These are phyloP conservation scores for Ectemnius cavifrons DNA, from an alignment of 2,888 invertebrate genomes.

Conservation along the genomic window DNA sequence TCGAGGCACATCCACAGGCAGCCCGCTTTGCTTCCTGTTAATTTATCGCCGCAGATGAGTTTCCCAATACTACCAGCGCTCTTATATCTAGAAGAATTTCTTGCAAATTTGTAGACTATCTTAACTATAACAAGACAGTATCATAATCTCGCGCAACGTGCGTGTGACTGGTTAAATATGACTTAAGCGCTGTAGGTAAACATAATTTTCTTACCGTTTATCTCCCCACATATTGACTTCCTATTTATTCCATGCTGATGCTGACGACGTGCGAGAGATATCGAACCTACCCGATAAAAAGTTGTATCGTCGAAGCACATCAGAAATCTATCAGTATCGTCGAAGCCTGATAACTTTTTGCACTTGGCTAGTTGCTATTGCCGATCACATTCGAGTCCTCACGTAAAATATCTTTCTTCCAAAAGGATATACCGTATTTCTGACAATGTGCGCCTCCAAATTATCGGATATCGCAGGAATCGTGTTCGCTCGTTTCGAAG, in stretches of 20 bases:
- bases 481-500: slow-evolving; percentile 11
- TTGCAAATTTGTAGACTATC: background rate
- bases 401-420: slow-evolving; percentile 4
- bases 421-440: background rate
- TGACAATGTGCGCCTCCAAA: too few species aligned
- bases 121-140: slow-evolving; percentile 5
- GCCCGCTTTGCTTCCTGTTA: background rate
- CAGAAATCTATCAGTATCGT: slow-evolving; percentile 66
- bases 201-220: slow-evolving; percentile 59
- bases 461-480: too few species aligned
- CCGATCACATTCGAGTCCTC: slow-evolving; percentile 36
- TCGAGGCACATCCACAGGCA: background rate
- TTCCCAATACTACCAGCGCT: background rate
- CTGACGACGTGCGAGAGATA: slow-evolving; percentile 48
- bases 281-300: slow-evolving; percentile 57
- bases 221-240: slow-evolving; percentile 36
- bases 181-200: slow-evolving; percentile 22
- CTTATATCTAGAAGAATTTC: background rate
- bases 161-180: slow-evolving; percentile 11
- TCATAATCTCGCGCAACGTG: slow-evolving; percentile 31
- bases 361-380: slow-evolving; percentile 20
- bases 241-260: slow-evolving; percentile 64
- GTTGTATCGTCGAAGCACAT: slow-evolving; percentile 52
- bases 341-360: slow-evolving; percentile 50
- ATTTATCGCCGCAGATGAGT: background rate